Conservation (phyloP, 2,888 invertebrate genomes). For the Strigamia maritima region DNA sequence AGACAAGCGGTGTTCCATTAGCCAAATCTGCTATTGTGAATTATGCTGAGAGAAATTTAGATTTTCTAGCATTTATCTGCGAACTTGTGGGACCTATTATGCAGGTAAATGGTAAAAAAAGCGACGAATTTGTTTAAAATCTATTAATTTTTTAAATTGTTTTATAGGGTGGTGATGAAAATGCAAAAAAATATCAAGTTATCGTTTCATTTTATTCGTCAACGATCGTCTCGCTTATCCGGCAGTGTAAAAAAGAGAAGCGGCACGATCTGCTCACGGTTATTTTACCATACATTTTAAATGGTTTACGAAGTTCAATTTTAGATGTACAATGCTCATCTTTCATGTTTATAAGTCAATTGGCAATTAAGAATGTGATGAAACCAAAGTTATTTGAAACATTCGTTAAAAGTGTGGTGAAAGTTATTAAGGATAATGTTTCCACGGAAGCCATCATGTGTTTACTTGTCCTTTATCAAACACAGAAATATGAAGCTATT, state of each 20-base stretch:
- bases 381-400: neutral
- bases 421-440: neutral
- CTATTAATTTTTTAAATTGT: neutral
- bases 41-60: neutral
- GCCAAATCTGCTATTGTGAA: constrained; percentile 15
- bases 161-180: neutral
- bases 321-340: neutral
- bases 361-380: neutral
- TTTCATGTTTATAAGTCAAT: neutral
- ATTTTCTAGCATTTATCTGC: constrained; percentile 12
- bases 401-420: neutral
- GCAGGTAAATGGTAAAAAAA: neutral
- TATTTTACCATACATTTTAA: neutral
- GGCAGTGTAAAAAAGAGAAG: neutral
- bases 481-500: neutral
- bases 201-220: constrained; percentile 3
- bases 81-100: neutral
- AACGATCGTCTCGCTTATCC: neutral
- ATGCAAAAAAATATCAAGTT: constrained; percentile 5
- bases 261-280: neutral
- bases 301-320: neutral
- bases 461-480: neutral
- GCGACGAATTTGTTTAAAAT: too few relatives aligned
- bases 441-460: neutral
- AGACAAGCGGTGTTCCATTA: constrained; percentile 24